These are phyloP conservation scores for Hydractinia echinata DNA, from an alignment of 30 jellyfish, hydroid and myxozoan species.

Conservation along the genomic window DNA sequence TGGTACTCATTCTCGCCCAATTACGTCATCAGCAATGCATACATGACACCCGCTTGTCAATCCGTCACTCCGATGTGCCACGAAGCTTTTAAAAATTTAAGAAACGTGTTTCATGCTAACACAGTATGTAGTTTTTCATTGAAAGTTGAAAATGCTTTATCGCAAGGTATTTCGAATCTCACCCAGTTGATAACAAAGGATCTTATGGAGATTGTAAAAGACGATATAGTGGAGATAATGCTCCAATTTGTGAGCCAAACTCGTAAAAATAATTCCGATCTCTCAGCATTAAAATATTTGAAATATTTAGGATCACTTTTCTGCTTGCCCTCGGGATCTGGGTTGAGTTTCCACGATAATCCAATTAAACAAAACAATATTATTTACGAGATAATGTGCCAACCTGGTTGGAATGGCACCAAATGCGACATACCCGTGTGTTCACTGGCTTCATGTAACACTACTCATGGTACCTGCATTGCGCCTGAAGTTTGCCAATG, in stretches of 20 bases:
- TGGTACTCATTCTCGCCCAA: conserved; percentile 7
- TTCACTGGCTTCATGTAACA: conserved; percentile 30
- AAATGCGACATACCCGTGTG: conserved; percentile 62
- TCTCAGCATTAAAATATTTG: background rate
- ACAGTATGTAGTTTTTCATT: background rate
- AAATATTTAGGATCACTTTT: background rate
- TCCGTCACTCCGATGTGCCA: background rate
- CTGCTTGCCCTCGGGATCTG: conserved; percentile 18
- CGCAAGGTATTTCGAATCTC: background rate
- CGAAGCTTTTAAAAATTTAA: background rate
- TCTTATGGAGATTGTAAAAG: background rate
- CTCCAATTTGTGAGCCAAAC: background rate
- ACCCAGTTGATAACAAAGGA: background rate
- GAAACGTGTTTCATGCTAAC: background rate
- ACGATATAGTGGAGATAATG: background rate
- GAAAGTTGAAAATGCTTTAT: background rate
- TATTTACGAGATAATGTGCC: background rate
- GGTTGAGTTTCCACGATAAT: background rate
- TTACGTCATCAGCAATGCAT: conserved; percentile 13
- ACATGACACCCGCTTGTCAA: background rate
- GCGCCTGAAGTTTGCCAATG: conserved; percentile 67
- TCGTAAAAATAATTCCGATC: background rate
- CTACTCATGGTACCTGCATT: conserved; percentile 54
- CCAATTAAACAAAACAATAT: background rate
- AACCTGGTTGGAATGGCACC: conserved; percentile 67